These are phyloP conservation scores for Zaprionus davidi DNA, from an alignment of 1,140 invertebrate species.

Conservation along the genomic window DNA sequence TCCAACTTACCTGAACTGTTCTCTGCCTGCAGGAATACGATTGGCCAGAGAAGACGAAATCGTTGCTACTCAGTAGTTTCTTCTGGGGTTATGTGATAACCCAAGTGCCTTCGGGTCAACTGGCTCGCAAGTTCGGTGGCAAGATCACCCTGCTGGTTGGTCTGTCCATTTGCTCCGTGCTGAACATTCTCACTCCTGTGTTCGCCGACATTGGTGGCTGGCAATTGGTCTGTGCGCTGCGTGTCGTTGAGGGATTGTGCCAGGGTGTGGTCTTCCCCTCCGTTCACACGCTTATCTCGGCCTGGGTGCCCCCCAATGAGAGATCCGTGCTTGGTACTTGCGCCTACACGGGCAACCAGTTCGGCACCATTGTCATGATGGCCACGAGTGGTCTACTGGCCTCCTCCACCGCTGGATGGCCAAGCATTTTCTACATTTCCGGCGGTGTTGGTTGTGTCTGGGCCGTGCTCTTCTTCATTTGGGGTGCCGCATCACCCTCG, in stretches of 20 bases:
- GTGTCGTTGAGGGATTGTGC: constrained; percentile 90
- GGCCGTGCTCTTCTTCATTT: constrained; percentile 87
- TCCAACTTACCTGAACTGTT: not conserved
- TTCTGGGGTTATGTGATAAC: constrained; percentile 87
- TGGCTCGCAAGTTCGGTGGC: constrained; percentile 88
- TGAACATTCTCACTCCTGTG: constrained; percentile 85
- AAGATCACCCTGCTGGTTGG: constrained; percentile 87
- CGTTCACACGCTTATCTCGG: constrained; percentile 90
- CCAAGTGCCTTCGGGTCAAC: constrained; percentile 88
- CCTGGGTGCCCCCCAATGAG: constrained; percentile 89
- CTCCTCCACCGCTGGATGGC: constrained; percentile 89
- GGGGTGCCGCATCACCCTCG: constrained; percentile 88
- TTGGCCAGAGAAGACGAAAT: constrained; percentile 85
- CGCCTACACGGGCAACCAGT: constrained; percentile 87
- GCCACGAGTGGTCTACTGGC: constrained; percentile 88
- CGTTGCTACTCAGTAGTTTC: constrained; percentile 87
- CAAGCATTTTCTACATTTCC: constrained; percentile 91
- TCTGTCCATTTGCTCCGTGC: constrained; percentile 84
- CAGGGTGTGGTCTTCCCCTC: constrained; percentile 92
- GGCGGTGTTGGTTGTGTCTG: constrained; percentile 88
- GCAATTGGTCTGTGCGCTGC: constrained; percentile 86
- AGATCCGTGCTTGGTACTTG: constrained; percentile 86
- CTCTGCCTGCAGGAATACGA: constrained; percentile 84
- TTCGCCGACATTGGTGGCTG: constrained; percentile 85
- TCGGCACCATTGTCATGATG: constrained; percentile 90